These are phyloP conservation scores for Invenusta paracnida DNA, from an alignment of 2,888 invertebrate genomes.

Conservation along the genomic window DNA sequence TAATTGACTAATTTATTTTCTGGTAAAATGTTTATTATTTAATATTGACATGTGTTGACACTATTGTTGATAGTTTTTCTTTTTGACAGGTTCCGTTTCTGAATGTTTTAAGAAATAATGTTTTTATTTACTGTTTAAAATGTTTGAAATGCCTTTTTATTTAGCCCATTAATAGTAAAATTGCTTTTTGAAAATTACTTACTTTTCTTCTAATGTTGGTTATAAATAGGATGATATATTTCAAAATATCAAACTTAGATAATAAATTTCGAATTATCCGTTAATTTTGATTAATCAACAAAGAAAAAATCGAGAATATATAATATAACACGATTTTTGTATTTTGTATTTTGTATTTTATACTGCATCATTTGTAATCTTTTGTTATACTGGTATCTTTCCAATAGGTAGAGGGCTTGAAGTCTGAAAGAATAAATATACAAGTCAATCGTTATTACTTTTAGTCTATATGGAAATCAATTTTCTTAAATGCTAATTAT, in stretches of 20 bases:
- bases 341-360: no score
- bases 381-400: no score
- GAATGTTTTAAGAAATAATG: constrained; percentile 12
- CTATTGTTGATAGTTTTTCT: background rate
- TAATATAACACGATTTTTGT: no score
- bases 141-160: constrained; percentile 22
- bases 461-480: no score
- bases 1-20: constrained; percentile 15
- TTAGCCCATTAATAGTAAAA: constrained; percentile 10
- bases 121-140: constrained; percentile 22
- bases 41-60: background rate
- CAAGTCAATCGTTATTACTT: no score
- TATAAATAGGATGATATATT: constrained; percentile 2
- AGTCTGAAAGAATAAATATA: no score
- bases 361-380: no score
- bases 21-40: constrained; percentile 7
- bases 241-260: background rate
- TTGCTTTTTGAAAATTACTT: background rate
- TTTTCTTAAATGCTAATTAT: no score
- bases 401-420: no score
- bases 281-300: constrained; percentile 18
- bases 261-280: background rate
- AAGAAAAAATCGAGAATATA: background rate
- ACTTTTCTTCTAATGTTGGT: background rate
- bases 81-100: background rate